A percentile compares a stretch with the other conserved stretches of the same genome.
phyloP scores from a whole-genome alignment of 2,797 vertebrate genomes.

The Pelobates cultripes region DNA sequence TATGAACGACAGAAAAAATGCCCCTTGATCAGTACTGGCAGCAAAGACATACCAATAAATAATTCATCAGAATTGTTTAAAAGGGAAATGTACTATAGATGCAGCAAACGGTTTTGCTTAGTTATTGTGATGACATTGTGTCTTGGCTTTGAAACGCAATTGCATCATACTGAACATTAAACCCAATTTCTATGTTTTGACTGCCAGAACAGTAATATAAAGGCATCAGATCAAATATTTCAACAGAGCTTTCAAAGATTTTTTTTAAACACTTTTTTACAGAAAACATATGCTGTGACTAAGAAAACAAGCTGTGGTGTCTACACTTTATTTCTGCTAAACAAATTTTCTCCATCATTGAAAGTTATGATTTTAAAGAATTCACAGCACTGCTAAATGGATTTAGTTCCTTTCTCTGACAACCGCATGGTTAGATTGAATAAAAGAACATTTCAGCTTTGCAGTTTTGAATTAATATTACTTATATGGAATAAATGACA shows the following conservation, averaged over 20 bases:
- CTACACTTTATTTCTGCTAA: conserved; percentile 16
- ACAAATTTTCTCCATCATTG: conserved; percentile 27
- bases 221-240: conserved; percentile 41
- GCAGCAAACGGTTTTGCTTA: background rate
- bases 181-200: conserved; percentile 29
- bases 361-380: conserved; percentile 22
- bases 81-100: background rate
- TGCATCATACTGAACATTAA: conserved; percentile 13
- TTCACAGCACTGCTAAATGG: background rate
- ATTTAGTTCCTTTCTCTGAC: background rate
- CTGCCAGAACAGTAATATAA: conserved; percentile 37
- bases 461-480: too few relatives aligned
- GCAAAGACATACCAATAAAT: background rate
- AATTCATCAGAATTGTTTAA: background rate
- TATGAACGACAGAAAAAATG: too few relatives aligned
- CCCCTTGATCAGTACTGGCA: background rate
- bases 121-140: conserved; percentile 15
- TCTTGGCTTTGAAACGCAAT: conserved; percentile 21
- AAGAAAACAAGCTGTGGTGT: conserved; percentile 17
- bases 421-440: background rate
- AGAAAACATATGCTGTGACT: conserved; percentile 14
- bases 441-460: too few relatives aligned
- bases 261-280: conserved; percentile 37
- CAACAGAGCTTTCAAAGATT: conserved; percentile 9
- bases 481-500: too few relatives aligned